A percentile compares a stretch with the other conserved stretches of the same genome.
Conservation (phyloP, 2,113 vertebrate species). For the Ophiodon elongatus region DNA sequence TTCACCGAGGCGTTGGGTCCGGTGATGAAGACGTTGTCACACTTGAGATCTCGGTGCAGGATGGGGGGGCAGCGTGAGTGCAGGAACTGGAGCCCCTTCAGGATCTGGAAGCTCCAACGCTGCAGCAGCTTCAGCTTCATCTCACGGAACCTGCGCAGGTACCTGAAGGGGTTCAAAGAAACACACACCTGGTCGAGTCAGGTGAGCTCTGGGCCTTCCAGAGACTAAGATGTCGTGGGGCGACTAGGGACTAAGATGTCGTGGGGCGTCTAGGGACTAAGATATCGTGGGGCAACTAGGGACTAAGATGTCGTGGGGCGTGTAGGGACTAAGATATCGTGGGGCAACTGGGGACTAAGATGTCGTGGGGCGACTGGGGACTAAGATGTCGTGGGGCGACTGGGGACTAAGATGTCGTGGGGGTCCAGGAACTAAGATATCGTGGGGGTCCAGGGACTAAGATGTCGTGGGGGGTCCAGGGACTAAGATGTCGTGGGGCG, state of each 20-base stretch:
- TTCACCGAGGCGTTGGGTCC: conserved; percentile 92
- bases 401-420: too few species aligned
- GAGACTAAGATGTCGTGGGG: neutral
- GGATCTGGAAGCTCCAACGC: conserved; percentile 92
- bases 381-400: too few species aligned
- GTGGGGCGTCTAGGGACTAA: neutral
- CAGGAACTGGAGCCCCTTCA: conserved; percentile 92
- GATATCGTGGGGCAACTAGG: too few species aligned
- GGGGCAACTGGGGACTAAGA: too few species aligned
- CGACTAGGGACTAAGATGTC: neutral
- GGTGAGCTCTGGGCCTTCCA: neutral
- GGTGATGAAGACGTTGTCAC: conserved; percentile 95
- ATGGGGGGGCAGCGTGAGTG: conserved; percentile 92
- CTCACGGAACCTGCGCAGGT: conserved; percentile 91
- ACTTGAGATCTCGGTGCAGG: conserved; percentile 94
- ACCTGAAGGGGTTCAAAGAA: conserved; percentile 73
- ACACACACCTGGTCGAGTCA: neutral
- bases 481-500: too few species aligned
- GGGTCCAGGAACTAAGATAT: too few species aligned
- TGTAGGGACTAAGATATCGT: neutral
- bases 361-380: too few species aligned
- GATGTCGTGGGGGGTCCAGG: too few species aligned
- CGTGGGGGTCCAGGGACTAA: too few species aligned
- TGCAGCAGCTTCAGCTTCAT: conserved; percentile 94
- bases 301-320: too few species aligned